Evolutionary conservation across 1,140 invertebrate genomes (phyloP).

Genomic region (Campodea augens): DNA sequence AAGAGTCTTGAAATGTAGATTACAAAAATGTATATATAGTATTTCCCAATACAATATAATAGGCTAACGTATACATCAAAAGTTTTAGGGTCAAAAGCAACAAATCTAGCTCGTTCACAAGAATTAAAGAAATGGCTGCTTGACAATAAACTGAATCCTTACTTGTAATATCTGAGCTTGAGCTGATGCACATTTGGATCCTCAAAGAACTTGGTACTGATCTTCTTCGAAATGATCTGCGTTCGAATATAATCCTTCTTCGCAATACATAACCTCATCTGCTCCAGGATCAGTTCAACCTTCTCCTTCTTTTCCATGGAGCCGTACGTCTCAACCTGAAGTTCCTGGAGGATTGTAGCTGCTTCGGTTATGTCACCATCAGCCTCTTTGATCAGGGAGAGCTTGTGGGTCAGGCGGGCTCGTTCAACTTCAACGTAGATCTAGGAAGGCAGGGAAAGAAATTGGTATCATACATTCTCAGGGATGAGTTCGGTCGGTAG

Average conservation of each 20-base stretch:
- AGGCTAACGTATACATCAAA: too few species aligned
- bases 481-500: too few species aligned
- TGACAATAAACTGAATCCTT: too few species aligned
- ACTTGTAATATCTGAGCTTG: constrained; percentile 83
- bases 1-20: too few species aligned
- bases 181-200: constrained; percentile 55
- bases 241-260: constrained; percentile 94
- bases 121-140: too few species aligned
- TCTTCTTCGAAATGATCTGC: constrained; percentile 98
- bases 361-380: constrained; percentile 82
- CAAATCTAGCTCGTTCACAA: too few species aligned
- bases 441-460: too few species aligned
- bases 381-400: constrained; percentile 83
- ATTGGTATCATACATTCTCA: too few species aligned
- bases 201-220: constrained; percentile 92
- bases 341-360: constrained; percentile 82
- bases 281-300: constrained; percentile 92
- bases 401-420: constrained; percentile 79
- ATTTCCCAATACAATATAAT: too few species aligned
- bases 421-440: constrained; percentile 99
- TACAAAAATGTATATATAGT: too few species aligned
- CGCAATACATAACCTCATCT: constrained; percentile 91
- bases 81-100: too few species aligned
- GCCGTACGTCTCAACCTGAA: constrained; percentile 97
- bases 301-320: constrained; percentile 98